Conservation (phyloP, 2,888 invertebrate genomes). For the Morpho deidamia region DNA sequence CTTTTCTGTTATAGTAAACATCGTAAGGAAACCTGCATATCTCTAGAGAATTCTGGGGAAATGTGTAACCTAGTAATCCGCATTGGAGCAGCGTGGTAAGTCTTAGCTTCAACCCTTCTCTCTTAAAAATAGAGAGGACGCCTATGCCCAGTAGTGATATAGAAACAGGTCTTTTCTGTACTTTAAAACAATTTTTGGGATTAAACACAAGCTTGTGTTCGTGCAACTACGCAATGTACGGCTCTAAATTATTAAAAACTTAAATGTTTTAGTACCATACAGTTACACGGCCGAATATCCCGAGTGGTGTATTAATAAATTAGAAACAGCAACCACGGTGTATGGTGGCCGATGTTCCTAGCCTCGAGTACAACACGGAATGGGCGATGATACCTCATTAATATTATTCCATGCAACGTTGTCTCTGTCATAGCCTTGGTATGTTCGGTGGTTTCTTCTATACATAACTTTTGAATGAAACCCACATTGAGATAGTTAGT, state of each 20-base stretch:
- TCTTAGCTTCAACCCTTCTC: too few species aligned
- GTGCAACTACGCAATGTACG: background rate
- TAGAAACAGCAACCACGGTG: background rate
- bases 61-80: too few species aligned
- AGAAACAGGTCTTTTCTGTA: too few species aligned
- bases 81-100: too few species aligned
- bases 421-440: slow-evolving; percentile 27
- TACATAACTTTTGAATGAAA: background rate
- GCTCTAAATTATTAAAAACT: background rate
- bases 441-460: slow-evolving; percentile 5
- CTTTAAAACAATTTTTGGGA: too few species aligned
- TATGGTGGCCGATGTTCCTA: slow-evolving; percentile 3
- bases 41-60: too few species aligned
- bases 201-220: too few species aligned
- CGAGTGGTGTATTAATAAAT: slow-evolving; percentile 9
- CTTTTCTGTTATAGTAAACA: too few species aligned
- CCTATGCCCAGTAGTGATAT: too few species aligned
- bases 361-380: slow-evolving; percentile 20
- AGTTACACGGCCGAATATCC: background rate
- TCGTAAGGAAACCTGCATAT: too few species aligned
- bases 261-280: slow-evolving; percentile 1
- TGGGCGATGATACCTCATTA: slow-evolving; percentile 31
- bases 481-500: background rate
- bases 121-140: too few species aligned
- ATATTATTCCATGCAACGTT: slow-evolving; percentile 28